Base-by-base conservation (phyloP, 2,888 invertebrate species). In the Shargacucullia verbasci region DNA sequence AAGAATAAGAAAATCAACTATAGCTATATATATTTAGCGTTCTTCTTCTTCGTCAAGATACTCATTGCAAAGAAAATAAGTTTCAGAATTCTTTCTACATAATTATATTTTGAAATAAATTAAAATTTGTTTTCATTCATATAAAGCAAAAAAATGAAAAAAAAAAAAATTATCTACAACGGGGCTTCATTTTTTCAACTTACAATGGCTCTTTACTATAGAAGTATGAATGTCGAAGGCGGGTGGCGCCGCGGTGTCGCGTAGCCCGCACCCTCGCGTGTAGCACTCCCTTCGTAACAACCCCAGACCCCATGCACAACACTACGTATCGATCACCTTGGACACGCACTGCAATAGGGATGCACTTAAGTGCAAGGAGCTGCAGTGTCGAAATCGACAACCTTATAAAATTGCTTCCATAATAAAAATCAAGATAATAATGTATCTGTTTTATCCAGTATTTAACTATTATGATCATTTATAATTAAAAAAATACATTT, bases 291-390 rank as follows among this genome's bases (percentile, higher is more conserved):
- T 77, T 73, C 73, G 76, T 77, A 68, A 64, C 81, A 73, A 78
- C 83, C 82, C 82, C 80, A 74, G 72, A 54, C 64, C 71, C 72
- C 72, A 47, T 72, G 50, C 62, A 59, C 50, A 49, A 7, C 40
- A 4, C 20, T 12, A 47, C 47, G 35, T 89, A 88, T 89, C 88
- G 91, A 91, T 91, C 88, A 88, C 82, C 77, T 80, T 38, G 85
- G 83, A 83, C 85, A 83, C 80, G 76, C 79, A 78, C 73, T 84
- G n/a, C 13, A n/a, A 27, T 56, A 65, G 65, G 39, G 64, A 64
- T 41, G 65, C 45, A 41, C 37, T 8, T 1, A 2, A 38, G 0
- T 34, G 33, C 40, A 64, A 65, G 57, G 35, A 64, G 7, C 3
- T 63, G 64, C 14, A 53, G 0, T 47, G 10, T 46, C 34, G 38